Evolutionary conservation across 2,113 vertebrate genomes (phyloP), one percentile per base, ranked within the genome.

Genomic region (Parus major): DNA sequence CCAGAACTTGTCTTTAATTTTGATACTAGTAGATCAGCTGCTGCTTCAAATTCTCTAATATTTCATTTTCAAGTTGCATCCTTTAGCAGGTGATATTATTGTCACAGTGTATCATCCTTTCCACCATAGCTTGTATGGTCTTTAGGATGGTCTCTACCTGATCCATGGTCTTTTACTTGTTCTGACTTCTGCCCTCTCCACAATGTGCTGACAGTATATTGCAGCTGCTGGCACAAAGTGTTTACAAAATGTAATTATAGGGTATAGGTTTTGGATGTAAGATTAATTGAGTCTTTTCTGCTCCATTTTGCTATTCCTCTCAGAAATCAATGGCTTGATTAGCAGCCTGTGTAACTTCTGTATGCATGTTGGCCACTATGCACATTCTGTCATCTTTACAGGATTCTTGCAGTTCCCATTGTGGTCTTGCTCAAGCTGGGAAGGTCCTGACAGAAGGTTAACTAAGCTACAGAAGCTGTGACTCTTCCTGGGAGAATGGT

Each of bases 271-370:
- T 86, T 73, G 52, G 27, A 60, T 87, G 18, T 17, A 39, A 72
- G 75, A 84, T 47, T 60, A 17, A 5, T 5, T 79, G 56, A 83
- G 68, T 77, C 39, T 86, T 82, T 93, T 53, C 68, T 94, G 68
- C 28, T 91, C 31, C 24, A 2, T 85, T 94, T 92, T 96, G 90
- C 39, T 82, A 18, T 78, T 94, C 39, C 44, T 82, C 12, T 85
- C 65, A 71, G 33, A 92, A 93, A 59, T 68, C 25, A 72, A 29
- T 84, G 70, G 49, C n/a, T 91, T 92, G 49, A 92, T 86, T 90
- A 86, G 79, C 35, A 50, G 44, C 33, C 59, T 85, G 5, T 73
- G 10, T 80, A 52, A 72, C 85, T 91, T 80, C 59, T 76, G 5
- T 47, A 3, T 59, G 24, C 41, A 24, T 64, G 31, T 56, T 96